Percentiles rank a stretch among this genome's conserved stretches.
phyloP scores from a whole-genome alignment of 2,113 vertebrate genomes.

The Thalassarche chlororhynchos region DNA sequence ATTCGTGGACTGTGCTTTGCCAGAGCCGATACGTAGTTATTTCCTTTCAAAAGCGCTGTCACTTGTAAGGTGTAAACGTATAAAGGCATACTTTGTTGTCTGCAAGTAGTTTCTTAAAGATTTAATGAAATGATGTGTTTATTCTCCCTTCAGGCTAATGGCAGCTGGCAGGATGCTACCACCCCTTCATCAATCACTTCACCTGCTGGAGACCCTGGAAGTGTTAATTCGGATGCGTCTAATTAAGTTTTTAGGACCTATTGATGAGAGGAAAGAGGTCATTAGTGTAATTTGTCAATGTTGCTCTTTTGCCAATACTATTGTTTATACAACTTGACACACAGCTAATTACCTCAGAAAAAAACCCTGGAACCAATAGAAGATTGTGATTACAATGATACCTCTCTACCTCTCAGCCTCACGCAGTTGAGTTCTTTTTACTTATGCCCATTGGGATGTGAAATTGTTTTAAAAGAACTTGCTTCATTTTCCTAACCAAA shows the following conservation, averaged over 20 bases:
- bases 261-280: conserved; percentile 56
- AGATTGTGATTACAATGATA: conserved; percentile 62
- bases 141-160: conserved; percentile 75
- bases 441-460: conserved; percentile 1
- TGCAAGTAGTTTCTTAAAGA: background rate
- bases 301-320: conserved; percentile 13
- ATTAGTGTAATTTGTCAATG: conserved; percentile 17
- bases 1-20: background rate
- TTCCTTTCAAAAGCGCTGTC: background rate
- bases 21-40: background rate
- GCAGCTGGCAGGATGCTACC: conserved; percentile 85
- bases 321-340: conserved; percentile 33
- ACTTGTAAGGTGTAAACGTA: background rate
- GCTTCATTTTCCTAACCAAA: conserved; percentile 15
- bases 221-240: conserved; percentile 85
- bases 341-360: conserved; percentile 60
- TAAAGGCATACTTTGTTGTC: background rate
- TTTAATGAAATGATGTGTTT: background rate
- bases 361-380: conserved; percentile 56
- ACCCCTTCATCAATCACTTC: conserved; percentile 81
- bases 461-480: background rate
- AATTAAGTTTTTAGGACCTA: conserved; percentile 70
- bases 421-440: conserved; percentile 38
- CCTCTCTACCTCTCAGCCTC: conserved; percentile 73
- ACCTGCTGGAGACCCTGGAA: conserved; percentile 77